Evolutionary conservation across 2,797 vertebrate species (phyloP), one percentile per base, ranked within the genome.

Genomic region (Myotis findleyi): DNA sequence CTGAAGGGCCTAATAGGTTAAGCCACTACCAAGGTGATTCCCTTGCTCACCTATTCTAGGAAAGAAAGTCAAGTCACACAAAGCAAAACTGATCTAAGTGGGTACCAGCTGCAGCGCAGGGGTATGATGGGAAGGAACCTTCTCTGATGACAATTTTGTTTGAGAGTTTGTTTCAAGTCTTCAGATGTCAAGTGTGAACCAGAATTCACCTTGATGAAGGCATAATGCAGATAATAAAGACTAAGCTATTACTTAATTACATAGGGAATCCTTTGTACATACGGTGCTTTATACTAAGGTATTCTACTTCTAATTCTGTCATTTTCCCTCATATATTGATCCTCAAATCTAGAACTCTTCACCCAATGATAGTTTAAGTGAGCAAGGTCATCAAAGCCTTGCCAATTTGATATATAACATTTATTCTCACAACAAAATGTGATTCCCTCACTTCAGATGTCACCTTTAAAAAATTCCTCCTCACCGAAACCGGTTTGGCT

Each of bases 391-490:
- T 82, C 33, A 94, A 91, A 91, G 33, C 17, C 83, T n/a, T 59
- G 33, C 27, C n/a, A 69, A 66, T 88, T 62, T 92, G 23, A 68
- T 64, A 85, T 16, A 13, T 51, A 91, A 87, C 47, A 82, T 71
- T 66, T 73, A 75, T 83, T 77, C 11, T 72, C 55, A 89, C 23
- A 91, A 36, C 23, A 82, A 91, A 88, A 51, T 85, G 53, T 92
- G n/a, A 87, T 72, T 81, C 27, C 16, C 23, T 73, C 47, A 87
- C 44, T 80, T 92, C 75, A 53, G 30, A 85, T 41, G 21, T 81
- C 59, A 90, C 30, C 59, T 72, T 75, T 21, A 47, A 68, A 27
- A 72, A 89, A 41, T 76, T 33, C 14, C 20, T 81, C 36, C 10
- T 93, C 38, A 4, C 38, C 38, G 5, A 38, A 38, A 38, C 38